phyloP scores from a whole-genome alignment of 2,113 vertebrate species.

The Cranoglanis bouderius region DNA sequence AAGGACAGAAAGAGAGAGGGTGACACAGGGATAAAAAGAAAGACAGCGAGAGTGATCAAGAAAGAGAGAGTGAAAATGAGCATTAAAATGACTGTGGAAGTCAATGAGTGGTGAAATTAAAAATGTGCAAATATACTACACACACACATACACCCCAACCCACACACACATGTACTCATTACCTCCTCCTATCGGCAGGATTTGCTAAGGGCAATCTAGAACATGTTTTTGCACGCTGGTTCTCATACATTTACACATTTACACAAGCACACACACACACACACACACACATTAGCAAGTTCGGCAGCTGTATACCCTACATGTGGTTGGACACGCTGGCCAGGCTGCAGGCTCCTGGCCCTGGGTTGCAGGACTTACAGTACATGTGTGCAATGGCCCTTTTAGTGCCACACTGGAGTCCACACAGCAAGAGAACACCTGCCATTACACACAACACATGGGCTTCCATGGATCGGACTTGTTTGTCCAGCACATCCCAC shows the following conservation, averaged over 20 bases:
- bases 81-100: constrained; percentile 27
- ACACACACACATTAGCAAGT: constrained; percentile 8
- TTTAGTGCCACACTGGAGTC: not conserved
- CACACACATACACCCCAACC: not conserved
- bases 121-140: constrained; percentile 17
- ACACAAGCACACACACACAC: not conserved
- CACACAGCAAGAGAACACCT: too few species aligned
- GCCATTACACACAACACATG: too few species aligned
- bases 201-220: constrained; percentile 18
- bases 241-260: not conserved
- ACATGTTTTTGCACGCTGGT: not conserved
- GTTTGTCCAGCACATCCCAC: too few species aligned
- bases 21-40: not conserved
- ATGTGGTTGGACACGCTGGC: constrained; percentile 18
- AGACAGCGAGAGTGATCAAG: constrained; percentile 3
- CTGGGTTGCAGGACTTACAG: constrained; percentile 15
- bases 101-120: constrained; percentile 45
- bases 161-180: constrained; percentile 35
- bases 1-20: constrained; percentile 11
- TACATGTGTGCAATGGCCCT: constrained; percentile 41
- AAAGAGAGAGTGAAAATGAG: constrained; percentile 20
- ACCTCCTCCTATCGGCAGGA: constrained; percentile 29
- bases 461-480: too few species aligned
- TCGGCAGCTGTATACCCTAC: constrained; percentile 17
- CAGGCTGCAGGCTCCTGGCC: constrained; percentile 36